These are phyloP conservation scores for Labeo calbasu DNA, from an alignment of 2,797 vertebrate species.

Conservation along the genomic window DNA sequence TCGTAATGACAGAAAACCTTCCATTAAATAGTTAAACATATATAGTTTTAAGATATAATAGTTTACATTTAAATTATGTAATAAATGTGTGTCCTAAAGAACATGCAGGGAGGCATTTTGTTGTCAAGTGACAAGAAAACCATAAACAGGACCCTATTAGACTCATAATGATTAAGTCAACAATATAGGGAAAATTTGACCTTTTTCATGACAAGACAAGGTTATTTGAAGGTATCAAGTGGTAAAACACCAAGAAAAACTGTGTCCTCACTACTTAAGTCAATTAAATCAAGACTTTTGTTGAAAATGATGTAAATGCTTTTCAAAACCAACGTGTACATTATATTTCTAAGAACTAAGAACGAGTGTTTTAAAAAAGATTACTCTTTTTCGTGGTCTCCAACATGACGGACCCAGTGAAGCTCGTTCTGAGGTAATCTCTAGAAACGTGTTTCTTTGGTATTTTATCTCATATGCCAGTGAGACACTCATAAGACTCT, in stretches of 20 bases:
- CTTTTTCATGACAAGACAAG: background rate
- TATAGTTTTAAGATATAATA: background rate
- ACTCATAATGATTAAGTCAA: background rate
- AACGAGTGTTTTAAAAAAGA: background rate
- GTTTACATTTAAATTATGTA: background rate
- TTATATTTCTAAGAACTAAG: background rate
- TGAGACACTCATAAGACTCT: background rate
- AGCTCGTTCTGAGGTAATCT: background rate
- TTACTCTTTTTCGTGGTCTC: background rate
- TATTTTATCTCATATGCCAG: background rate
- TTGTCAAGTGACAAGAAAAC: background rate
- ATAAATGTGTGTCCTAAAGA: background rate
- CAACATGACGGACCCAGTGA: no score
- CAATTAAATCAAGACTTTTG: background rate
- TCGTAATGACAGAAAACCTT: background rate
- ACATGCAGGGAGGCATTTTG: background rate
- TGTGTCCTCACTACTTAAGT: background rate
- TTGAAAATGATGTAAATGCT: background rate
- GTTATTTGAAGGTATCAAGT: background rate
- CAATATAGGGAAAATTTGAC: background rate
- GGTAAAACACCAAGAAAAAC: background rate
- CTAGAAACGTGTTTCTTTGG: background rate
- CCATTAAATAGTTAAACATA: background rate
- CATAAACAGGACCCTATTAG: no score
- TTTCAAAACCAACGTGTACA: background rate